Conservation (phyloP, 37 sponge, comb jelly and placozoan species). For the Halisarca cf. caerulea region DNA sequence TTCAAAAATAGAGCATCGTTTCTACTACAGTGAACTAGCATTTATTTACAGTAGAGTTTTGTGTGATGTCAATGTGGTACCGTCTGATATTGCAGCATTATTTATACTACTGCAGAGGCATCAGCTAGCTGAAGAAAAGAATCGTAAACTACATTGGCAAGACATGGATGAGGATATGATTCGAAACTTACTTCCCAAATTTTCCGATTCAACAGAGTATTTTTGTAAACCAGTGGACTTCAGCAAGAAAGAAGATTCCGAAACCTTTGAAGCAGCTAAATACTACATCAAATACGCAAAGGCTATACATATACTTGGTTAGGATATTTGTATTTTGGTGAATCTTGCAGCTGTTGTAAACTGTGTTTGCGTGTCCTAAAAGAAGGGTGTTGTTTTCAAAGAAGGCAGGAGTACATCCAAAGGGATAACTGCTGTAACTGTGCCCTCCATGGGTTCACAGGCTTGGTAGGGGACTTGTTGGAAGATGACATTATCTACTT, state of each 20-base stretch:
- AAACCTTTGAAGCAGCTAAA: conserved; percentile 32
- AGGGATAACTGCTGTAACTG: conserved; percentile 75
- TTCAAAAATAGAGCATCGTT: conserved; percentile 61
- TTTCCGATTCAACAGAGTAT: not conserved
- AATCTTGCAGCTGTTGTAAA: conserved; percentile 39
- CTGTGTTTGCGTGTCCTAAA: conserved; percentile 22
- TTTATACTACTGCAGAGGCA: conserved; percentile 76
- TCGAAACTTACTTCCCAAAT: not conserved
- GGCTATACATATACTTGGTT: conserved; percentile 75
- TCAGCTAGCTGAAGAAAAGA: conserved; percentile 40
- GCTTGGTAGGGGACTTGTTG: conserved; percentile 35
- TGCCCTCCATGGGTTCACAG: conserved; percentile 43
- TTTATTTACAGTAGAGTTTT: conserved; percentile 68
- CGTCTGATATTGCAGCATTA: conserved; percentile 88
- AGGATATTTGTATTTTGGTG: conserved; percentile 65
- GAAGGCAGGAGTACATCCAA: not conserved
- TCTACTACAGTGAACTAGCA: conserved; percentile 74
- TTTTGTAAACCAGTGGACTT: conserved; percentile 49
- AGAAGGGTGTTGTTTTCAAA: not conserved
- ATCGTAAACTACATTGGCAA: not conserved
- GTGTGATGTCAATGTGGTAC: conserved; percentile 74
- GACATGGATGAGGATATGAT: not conserved
- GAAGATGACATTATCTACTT: conserved; percentile 66
- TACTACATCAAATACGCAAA: conserved; percentile 75
- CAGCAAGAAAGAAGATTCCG: conserved; percentile 34